These are phyloP conservation scores for Zoanthus sociatus DNA, from an alignment of 92 coral and sea anemone genomes.

Conservation along the genomic window DNA sequence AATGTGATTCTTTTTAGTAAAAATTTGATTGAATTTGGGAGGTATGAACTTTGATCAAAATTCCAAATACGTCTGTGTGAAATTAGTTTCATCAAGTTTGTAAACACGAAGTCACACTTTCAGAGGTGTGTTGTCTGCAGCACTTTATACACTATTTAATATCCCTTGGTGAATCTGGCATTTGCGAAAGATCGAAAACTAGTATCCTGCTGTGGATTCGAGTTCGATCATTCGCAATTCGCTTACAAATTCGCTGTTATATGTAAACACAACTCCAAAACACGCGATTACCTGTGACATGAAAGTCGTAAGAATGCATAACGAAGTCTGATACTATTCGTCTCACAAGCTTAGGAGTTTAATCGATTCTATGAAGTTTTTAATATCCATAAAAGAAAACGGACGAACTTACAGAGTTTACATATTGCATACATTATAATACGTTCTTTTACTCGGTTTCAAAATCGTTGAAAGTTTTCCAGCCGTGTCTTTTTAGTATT, in stretches of 20 bases:
- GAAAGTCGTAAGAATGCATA: slow-evolving; percentile 41
- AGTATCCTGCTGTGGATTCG: neutral
- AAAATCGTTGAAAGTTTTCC: neutral
- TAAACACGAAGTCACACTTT: slow-evolving; percentile 35
- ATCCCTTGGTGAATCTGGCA: neutral
- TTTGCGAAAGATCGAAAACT: neutral
- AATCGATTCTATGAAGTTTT: neutral
- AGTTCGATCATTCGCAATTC: slow-evolving; percentile 42
- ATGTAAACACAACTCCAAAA: slow-evolving; percentile 34
- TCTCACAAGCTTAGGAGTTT: neutral
- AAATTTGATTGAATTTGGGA: neutral
- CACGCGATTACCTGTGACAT: slow-evolving; percentile 33
- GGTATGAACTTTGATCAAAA: slow-evolving; percentile 17
- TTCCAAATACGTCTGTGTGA: slow-evolving; percentile 7
- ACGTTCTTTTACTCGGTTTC: neutral
- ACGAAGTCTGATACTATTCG: slow-evolving; percentile 28
- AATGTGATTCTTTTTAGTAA: neutral
- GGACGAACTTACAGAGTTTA: neutral
- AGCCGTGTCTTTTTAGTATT: neutral
- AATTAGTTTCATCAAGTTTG: neutral
- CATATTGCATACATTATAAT: neutral
- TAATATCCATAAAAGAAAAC: neutral
- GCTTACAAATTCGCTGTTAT: slow-evolving; percentile 12
- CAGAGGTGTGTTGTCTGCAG: neutral
- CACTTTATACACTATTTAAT: neutral